These are phyloP conservation scores for Drosophila niveifrons DNA, from an alignment of 2,888 invertebrate genomes.

Conservation along the genomic window DNA sequence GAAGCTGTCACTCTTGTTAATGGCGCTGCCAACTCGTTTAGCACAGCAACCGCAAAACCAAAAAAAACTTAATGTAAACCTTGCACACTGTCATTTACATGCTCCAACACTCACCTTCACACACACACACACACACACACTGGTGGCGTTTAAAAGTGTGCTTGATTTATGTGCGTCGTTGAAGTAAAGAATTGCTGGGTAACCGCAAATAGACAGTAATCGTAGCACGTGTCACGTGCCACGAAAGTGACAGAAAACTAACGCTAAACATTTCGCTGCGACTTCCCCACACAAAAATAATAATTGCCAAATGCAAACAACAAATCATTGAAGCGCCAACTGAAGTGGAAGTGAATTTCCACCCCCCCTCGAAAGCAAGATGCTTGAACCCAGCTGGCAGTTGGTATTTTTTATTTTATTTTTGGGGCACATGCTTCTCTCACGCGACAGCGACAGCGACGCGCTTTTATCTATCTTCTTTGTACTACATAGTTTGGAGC, in stretches of 20 bases:
- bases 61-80: background rate
- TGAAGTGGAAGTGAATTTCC: too few relatives aligned
- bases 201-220: conserved; percentile 30
- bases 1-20: too few relatives aligned
- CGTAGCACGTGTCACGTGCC: conserved; percentile 24
- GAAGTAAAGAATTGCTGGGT: conserved; percentile 20
- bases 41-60: background rate
- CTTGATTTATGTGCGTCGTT: conserved; percentile 30
- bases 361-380: background rate
- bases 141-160: background rate
- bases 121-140: background rate
- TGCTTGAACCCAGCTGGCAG: conserved; percentile 19
- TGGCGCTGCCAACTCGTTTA: conserved; percentile 5
- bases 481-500: background rate
- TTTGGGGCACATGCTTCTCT: conserved; percentile 8
- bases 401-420: conserved; percentile 33
- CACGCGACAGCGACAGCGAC: conserved; percentile 26
- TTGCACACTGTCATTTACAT: background rate
- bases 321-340: too few relatives aligned
- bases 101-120: background rate
- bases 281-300: background rate
- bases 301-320: background rate
- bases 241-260: conserved; percentile 23
- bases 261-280: background rate
- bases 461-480: conserved; percentile 11